Evolutionary conservation across 2,888 invertebrate species (phyloP).

Genomic region (Hypercompe scribonia): DNA sequence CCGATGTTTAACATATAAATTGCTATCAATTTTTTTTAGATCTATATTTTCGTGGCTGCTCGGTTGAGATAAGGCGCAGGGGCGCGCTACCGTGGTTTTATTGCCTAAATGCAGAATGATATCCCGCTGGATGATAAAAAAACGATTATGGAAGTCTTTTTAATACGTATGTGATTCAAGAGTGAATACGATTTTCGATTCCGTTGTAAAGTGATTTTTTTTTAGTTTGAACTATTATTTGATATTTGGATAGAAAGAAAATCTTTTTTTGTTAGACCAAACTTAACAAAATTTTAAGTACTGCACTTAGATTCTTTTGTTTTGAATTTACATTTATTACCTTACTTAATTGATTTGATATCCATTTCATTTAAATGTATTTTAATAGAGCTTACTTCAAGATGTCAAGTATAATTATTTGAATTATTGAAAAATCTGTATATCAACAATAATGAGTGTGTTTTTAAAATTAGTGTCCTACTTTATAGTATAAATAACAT

Average conservation of each 20-base stretch:
- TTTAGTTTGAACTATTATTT: constrained; percentile 26
- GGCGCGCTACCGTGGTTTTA: constrained; percentile 65
- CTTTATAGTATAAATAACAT: no score
- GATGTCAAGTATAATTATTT: no score
- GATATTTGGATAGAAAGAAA: constrained; percentile 2
- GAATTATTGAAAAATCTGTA: no score
- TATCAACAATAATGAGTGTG: no score
- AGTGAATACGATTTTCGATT: constrained; percentile 42
- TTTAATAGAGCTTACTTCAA: no score
- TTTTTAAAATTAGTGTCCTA: no score
- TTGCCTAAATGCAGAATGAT: constrained; percentile 69
- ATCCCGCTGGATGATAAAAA: constrained; percentile 64
- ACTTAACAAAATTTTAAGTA: not conserved
- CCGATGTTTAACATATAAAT: constrained; percentile 83
- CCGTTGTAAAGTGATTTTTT: constrained; percentile 19
- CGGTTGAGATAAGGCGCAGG: constrained; percentile 68
- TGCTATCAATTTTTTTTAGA: constrained; percentile 81
- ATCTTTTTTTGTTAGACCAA: not conserved
- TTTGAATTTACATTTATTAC: no score
- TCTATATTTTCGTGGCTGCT: constrained; percentile 77
- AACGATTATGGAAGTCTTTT: constrained; percentile 56
- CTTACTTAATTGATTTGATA: no score
- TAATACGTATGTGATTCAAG: constrained; percentile 47
- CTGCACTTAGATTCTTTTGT: not conserved
- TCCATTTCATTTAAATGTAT: no score